These are phyloP conservation scores for Ia io DNA, from an alignment of 2,113 vertebrate genomes.

Conservation along the genomic window DNA sequence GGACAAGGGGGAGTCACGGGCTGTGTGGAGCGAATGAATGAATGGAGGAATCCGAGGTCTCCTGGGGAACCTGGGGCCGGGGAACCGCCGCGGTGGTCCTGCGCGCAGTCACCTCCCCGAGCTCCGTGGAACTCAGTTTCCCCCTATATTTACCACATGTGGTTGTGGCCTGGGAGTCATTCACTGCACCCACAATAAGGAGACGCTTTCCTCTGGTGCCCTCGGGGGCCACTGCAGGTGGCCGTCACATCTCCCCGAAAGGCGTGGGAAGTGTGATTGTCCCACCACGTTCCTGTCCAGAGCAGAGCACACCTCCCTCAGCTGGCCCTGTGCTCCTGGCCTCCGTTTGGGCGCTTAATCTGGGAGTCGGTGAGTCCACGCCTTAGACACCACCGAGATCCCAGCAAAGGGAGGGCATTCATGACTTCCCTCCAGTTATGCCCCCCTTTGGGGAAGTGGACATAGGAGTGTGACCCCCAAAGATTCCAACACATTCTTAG, in stretches of 20 bases:
- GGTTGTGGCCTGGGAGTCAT: neutral
- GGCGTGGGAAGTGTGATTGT: neutral
- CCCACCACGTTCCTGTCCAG: accelerated
- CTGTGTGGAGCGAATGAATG: neutral
- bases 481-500: neutral
- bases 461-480: accelerated
- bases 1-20: neutral
- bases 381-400: neutral
- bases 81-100: accelerated
- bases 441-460: no score
- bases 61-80: neutral
- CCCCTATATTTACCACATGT: accelerated
- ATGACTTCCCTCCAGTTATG: no score
- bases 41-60: neutral
- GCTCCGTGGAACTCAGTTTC: neutral
- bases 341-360: neutral
- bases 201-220: neutral
- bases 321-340: neutral
- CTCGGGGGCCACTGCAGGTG: neutral
- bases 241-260: neutral
- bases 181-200: accelerated
- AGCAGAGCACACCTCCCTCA: neutral
- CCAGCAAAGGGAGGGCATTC: accelerated
- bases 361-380: accelerated
- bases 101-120: accelerated